These are phyloP conservation scores for Apistogramma diplotaenia DNA, from an alignment of 2,113 vertebrate species.

Conservation along the genomic window DNA sequence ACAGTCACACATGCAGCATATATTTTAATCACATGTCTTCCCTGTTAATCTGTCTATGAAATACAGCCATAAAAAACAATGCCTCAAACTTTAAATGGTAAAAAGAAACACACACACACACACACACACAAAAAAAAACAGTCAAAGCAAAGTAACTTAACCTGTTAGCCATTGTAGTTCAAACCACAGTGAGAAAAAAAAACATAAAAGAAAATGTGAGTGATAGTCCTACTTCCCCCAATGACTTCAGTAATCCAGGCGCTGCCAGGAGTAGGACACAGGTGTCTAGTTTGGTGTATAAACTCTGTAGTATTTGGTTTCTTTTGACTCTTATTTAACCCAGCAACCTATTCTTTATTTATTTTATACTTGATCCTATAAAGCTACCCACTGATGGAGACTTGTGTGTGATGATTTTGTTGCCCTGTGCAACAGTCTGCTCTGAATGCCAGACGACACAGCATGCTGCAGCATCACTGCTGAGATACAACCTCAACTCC, in stretches of 20 bases:
- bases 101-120: background rate
- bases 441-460: background rate
- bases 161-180: background rate
- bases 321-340: background rate
- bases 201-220: too few species aligned
- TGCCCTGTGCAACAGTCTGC: background rate
- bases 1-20: too few species aligned
- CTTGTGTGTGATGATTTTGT: background rate
- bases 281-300: background rate
- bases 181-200: background rate
- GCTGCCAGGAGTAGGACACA: background rate
- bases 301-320: background rate
- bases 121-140: background rate
- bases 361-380: background rate
- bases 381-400: background rate
- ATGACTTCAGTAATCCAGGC: background rate
- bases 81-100: background rate
- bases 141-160: background rate
- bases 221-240: background rate
- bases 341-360: background rate
- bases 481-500: background rate
- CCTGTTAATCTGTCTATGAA: background rate
- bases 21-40: too few species aligned
- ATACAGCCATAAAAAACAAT: background rate
- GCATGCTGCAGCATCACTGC: background rate